Percentiles rank a stretch among this genome's conserved stretches.
Evolutionary conservation across 1,140 invertebrate species (phyloP).

Genomic region (Condylostylus longicornis): DNA sequence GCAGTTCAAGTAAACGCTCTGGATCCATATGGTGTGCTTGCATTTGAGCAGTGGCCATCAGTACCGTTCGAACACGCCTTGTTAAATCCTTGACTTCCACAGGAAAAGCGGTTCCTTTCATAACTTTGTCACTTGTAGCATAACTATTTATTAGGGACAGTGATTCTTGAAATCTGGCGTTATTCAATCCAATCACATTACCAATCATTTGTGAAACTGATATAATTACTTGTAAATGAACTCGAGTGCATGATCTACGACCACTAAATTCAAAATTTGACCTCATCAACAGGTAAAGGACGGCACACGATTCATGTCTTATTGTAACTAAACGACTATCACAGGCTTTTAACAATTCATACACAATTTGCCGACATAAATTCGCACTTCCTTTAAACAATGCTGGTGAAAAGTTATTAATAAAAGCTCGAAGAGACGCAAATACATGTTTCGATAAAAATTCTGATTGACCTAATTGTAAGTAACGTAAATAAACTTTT

Average conservation of each 20-base stretch:
- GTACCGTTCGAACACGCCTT: conserved; percentile 76
- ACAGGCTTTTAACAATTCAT: conserved; percentile 63
- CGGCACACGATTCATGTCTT: conserved; percentile 75
- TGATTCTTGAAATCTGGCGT: conserved; percentile 79
- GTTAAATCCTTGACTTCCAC: conserved; percentile 83
- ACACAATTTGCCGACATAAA: conserved; percentile 71
- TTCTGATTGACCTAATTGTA: conserved; percentile 82
- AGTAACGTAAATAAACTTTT: conserved; percentile 67
- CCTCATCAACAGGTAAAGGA: conserved; percentile 80
- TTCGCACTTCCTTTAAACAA: conserved; percentile 71
- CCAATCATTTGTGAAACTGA: conserved; percentile 83
- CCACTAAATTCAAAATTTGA: conserved; percentile 82
- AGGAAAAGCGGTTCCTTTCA: conserved; percentile 80
- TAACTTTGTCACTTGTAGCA: conserved; percentile 79
- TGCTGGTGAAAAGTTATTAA: conserved; percentile 74
- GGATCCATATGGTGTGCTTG: conserved; percentile 78
- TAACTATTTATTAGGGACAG: conserved; percentile 85
- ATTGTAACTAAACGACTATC: conserved; percentile 63
- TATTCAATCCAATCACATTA: conserved; percentile 71
- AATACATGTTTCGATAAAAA: conserved; percentile 78
- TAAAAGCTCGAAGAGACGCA: conserved; percentile 74
- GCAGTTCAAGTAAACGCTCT: conserved; percentile 79
- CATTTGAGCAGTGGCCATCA: conserved; percentile 88
- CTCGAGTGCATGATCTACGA: conserved; percentile 66
- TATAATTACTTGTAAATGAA: conserved; percentile 79